These are phyloP conservation scores for Pomacea maculata DNA, from an alignment of 1,140 invertebrate species.

Conservation along the genomic window DNA sequence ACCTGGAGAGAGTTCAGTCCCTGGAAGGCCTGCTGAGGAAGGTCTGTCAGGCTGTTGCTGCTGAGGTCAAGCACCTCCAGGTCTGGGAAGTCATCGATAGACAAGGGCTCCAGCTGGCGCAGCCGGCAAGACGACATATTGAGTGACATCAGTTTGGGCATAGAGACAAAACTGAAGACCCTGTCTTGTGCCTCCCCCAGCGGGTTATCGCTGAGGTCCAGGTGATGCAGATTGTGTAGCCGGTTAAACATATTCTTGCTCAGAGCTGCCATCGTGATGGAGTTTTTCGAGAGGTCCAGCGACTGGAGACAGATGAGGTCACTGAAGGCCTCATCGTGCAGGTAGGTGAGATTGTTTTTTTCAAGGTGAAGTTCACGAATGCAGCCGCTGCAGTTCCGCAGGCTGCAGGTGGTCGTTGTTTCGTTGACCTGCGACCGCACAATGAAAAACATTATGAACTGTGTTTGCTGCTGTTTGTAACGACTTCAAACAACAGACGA, in stretches of 20 bases:
- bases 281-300: slow-evolving; percentile 25
- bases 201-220: slow-evolving; percentile 23
- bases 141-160: not conserved
- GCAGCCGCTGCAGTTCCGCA: not conserved
- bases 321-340: slow-evolving; percentile 17
- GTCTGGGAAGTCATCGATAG: slow-evolving; percentile 15
- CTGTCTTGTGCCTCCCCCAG: not conserved
- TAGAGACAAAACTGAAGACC: slow-evolving; percentile 4
- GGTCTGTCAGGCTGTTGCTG: slow-evolving; percentile 9
- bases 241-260: not conserved
- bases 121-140: slow-evolving; percentile 24
- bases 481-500: too few species aligned
- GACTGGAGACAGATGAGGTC: slow-evolving; percentile 6
- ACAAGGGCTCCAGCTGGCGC: not conserved
- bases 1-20: not conserved
- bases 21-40: slow-evolving; percentile 7
- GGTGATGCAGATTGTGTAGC: not conserved
- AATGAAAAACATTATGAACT: not conserved
- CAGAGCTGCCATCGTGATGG: slow-evolving; percentile 1
- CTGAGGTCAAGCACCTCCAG: slow-evolving; percentile 24
- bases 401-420: not conserved
- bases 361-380: slow-evolving; percentile 14
- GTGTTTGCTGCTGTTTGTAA: not conserved
- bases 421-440: slow-evolving; percentile 14
- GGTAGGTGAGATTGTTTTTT: slow-evolving; percentile 20